These are phyloP conservation scores for Halesus radiatus DNA, from an alignment of 1,140 invertebrate genomes.

Conservation along the genomic window DNA sequence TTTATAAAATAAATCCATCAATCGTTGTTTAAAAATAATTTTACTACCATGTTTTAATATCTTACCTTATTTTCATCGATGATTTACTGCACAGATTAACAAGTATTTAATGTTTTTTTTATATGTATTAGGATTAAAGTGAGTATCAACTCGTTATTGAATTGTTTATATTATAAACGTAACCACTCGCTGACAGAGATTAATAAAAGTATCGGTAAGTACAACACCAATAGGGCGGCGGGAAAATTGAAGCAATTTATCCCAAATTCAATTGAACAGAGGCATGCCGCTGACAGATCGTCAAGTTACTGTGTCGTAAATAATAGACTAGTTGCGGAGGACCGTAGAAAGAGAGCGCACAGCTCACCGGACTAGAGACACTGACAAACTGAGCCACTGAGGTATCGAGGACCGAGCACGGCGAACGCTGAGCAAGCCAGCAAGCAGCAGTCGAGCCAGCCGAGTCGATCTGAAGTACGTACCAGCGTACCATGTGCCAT, in stretches of 20 bases:
- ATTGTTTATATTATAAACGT: too few relatives aligned
- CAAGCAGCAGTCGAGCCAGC: too few relatives aligned
- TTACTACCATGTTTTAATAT: too few relatives aligned
- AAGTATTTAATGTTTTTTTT: too few relatives aligned
- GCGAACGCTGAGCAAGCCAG: not conserved
- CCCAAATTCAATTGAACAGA: conserved; percentile 14
- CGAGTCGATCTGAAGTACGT: not conserved
- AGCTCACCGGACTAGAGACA: not conserved
- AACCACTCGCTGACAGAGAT: conserved; percentile 1
- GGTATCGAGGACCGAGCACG: not conserved
- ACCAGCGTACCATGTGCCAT: too few relatives aligned
- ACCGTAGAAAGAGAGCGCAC: not conserved
- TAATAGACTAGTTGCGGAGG: not conserved
- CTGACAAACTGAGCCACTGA: not conserved
- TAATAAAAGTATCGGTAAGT: too few relatives aligned
- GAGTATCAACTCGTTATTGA: too few relatives aligned
- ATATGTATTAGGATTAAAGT: too few relatives aligned
- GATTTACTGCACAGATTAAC: too few relatives aligned
- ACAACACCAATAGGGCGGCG: not conserved
- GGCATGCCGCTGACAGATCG: conserved; percentile 12
- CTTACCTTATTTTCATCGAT: too few relatives aligned
- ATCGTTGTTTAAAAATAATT: too few relatives aligned
- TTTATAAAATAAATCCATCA: too few relatives aligned
- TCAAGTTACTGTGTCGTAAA: conserved; percentile 11
- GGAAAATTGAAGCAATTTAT: not conserved